Percentiles rank a stretch among this genome's conserved stretches.
phyloP scores from a whole-genome alignment of 2,888 invertebrate genomes.

The Hipparchia semele region DNA sequence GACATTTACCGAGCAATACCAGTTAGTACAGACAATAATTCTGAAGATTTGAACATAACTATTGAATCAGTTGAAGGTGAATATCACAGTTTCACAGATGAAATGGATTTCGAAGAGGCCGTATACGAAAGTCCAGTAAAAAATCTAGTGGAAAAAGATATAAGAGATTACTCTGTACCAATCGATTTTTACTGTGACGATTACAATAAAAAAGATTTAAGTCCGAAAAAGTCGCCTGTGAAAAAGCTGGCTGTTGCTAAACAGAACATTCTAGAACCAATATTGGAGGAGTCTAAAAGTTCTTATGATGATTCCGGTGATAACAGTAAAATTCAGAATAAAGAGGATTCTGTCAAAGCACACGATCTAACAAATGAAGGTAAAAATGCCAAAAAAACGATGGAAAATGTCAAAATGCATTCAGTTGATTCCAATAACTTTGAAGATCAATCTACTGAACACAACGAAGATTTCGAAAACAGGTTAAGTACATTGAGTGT shows the following conservation, averaged over 20 bases:
- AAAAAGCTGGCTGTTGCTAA: slow-evolving; percentile 52
- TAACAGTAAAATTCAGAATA: slow-evolving; percentile 37
- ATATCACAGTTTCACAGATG: slow-evolving; percentile 75
- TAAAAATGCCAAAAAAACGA: slow-evolving; percentile 2
- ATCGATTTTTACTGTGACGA: slow-evolving; percentile 74
- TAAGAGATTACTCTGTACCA: slow-evolving; percentile 76
- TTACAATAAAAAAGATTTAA: slow-evolving; percentile 53
- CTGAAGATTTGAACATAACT: slow-evolving; percentile 48
- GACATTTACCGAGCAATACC: slow-evolving; percentile 50
- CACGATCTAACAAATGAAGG: slow-evolving; percentile 1
- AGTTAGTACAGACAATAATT: slow-evolving; percentile 43
- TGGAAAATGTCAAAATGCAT: background rate
- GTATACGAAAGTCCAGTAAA: slow-evolving; percentile 75
- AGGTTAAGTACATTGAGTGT: slow-evolving; percentile 54
- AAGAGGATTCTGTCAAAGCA: background rate
- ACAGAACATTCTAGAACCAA: slow-evolving; percentile 63
- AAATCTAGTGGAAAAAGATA: slow-evolving; percentile 73
- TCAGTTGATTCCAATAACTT: background rate
- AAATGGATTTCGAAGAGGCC: slow-evolving; percentile 63
- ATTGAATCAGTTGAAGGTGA: slow-evolving; percentile 67
- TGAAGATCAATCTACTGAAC: background rate
- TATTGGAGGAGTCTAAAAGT: slow-evolving; percentile 76
- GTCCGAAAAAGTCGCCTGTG: slow-evolving; percentile 57
- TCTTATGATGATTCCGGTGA: slow-evolving; percentile 64
- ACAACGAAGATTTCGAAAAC: background rate